Conservation (phyloP, 2,113 vertebrate species). For the Prionailurus viverrinus region DNA sequence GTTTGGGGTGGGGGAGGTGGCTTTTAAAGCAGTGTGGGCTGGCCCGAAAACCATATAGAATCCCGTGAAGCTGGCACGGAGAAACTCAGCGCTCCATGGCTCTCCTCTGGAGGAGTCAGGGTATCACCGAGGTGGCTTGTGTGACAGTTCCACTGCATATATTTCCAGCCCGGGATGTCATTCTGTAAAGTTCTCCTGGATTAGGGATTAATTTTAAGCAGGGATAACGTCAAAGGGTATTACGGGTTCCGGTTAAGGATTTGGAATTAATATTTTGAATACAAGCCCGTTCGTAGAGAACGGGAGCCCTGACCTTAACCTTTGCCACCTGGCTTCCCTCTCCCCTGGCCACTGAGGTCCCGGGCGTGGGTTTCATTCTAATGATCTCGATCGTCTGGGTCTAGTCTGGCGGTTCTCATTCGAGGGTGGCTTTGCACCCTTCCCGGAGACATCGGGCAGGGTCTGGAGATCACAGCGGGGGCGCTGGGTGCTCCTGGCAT, state of each 20-base stretch:
- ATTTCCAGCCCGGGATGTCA: not conserved
- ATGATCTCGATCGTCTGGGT: not conserved
- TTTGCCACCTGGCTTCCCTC: not conserved
- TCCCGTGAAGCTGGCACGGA: not conserved
- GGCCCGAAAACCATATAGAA: conserved; percentile 32
- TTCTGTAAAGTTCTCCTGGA: not conserved
- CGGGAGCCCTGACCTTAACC: not conserved
- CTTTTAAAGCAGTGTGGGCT: conserved; percentile 52
- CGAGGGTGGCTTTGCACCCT: not conserved
- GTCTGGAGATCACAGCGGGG: not conserved
- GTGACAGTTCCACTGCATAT: not conserved
- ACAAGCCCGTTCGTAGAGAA: not conserved
- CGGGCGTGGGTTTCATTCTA: not conserved
- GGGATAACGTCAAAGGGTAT: conserved; percentile 9
- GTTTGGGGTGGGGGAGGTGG: not conserved
- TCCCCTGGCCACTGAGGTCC: not conserved
- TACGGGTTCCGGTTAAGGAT: conserved; percentile 15
- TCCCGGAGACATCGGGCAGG: not conserved
- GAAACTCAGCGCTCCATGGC: not conserved
- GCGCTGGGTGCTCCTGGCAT: not conserved
- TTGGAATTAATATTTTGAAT: conserved; percentile 63
- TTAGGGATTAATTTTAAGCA: conserved; percentile 62
- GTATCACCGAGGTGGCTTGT: not conserved
- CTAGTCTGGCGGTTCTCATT: not conserved
- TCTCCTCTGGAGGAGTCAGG: not conserved